Evolutionary conservation across 1,140 invertebrate genomes (phyloP), one percentile per base, ranked within the genome.

Genomic region (Pomacea maculata): DNA sequence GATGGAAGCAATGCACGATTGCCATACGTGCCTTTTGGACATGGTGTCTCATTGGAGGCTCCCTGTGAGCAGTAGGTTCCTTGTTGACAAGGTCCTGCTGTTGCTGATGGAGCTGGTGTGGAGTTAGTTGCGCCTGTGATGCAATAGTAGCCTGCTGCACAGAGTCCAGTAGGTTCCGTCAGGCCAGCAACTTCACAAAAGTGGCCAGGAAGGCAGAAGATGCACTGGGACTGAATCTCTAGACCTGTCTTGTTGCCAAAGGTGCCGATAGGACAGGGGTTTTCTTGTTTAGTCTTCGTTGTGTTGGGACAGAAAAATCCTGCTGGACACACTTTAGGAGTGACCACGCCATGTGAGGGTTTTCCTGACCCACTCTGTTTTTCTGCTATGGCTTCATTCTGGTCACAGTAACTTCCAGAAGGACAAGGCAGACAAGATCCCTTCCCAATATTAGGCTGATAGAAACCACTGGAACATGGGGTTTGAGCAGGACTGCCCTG

Each of bases 21-120:
- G n/a, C 90, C 89, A 81, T 85, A 91, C 12, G 88, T 91, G 73
- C 90, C 90, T 65, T 87, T 87, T 11, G 90, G 90, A 81, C 90
- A 91, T 11, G 87, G 85, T 29, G 79, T 85, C 64, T 86, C 84
- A 15, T 45, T 78, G 6, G 83, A 85, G 14, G 84, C 86, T 21
- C 89, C 89, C 25, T 85, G 75, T 54, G 78, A 75, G 78, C 90
- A 91, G 83, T 87, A 90, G 3, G 86, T 88, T n/a, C 90, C 90
- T 76, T 90, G 89, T 19, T 83, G 85, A 79, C 90, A 91, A 5
- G 86, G 86, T 12, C 87, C 88, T 7, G 87, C 88, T 67, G 81
- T 80, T 10, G 73, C 76, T 45, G 86, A 85, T 14, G 79, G 70
- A 6, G 83, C 64, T 19, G 89, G 89, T 19, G 81, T 84, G 7